A percentile compares a stretch with the other conserved stretches of the same genome.
Conservation (phyloP, 2,888 invertebrate species). For the Meliscaeva auricollis region DNA sequence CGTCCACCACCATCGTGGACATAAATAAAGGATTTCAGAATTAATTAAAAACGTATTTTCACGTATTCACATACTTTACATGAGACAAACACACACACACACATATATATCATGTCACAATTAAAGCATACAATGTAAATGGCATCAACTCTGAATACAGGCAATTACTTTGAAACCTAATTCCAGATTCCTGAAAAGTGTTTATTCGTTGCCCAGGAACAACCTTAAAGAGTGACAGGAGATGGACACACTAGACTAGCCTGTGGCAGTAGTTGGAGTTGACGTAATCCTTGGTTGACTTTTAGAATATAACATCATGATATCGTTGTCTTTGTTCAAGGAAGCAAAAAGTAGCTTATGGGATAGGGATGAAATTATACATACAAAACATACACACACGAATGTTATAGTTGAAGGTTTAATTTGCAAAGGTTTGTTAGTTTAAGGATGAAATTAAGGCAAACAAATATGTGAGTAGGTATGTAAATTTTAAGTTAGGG, state of each 20-base stretch:
- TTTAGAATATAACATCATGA: constrained; percentile 43
- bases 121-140: constrained; percentile 50
- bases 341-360: constrained; percentile 21
- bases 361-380: not conserved
- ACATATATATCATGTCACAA: constrained; percentile 65
- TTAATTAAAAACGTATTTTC: constrained; percentile 73
- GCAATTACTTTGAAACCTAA: constrained; percentile 70
- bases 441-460: constrained; percentile 4
- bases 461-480: not conserved
- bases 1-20: constrained; percentile 15
- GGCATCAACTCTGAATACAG: constrained; percentile 62
- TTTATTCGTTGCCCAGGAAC: constrained; percentile 2
- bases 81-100: not conserved
- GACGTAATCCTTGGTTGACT: constrained; percentile 66
- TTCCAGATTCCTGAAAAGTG: constrained; percentile 61
- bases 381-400: not conserved
- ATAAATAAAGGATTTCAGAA: constrained; percentile 64
- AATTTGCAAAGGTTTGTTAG: constrained; percentile 14
- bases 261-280: constrained; percentile 46
- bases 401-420: constrained; percentile 1
- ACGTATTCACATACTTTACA: no score
- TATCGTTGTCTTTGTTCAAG: constrained; percentile 14
- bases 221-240: not conserved
- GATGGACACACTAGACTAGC: constrained; percentile 37
- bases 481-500: no score